A percentile compares a stretch with the other conserved stretches of the same genome.
Conservation (phyloP, 2,797 vertebrate species). For the Tenualosa ilisha region DNA sequence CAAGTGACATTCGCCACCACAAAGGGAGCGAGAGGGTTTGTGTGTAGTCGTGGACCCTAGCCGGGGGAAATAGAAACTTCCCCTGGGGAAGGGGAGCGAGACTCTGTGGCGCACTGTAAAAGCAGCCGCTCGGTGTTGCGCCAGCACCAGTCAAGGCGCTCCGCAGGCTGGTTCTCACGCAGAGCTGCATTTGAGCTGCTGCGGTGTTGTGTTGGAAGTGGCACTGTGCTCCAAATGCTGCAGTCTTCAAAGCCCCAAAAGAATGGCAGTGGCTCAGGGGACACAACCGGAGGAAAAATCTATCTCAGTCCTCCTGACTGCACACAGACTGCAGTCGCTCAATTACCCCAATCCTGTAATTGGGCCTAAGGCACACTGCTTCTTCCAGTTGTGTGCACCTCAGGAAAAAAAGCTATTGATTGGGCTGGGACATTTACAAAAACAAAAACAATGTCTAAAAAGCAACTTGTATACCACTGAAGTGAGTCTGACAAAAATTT, state of each 20-base stretch:
- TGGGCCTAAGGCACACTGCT: not conserved
- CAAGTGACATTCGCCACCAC: constrained; percentile 22
- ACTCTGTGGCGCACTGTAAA: not conserved
- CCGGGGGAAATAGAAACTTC: not conserved
- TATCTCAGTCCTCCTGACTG: not conserved
- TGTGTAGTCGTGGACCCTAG: constrained; percentile 2
- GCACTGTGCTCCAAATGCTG: not conserved
- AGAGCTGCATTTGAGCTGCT: constrained; percentile 1
- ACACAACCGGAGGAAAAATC: not conserved
- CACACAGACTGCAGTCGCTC: not conserved
- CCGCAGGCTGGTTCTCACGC: not conserved
- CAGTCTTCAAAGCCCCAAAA: not conserved
- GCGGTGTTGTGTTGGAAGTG: not conserved
- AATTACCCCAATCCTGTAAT: not conserved
- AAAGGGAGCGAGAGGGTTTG: constrained; percentile 28
- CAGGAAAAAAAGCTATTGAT: not conserved
- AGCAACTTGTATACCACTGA: not conserved
- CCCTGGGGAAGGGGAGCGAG: constrained; percentile 19
- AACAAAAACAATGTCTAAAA: not conserved
- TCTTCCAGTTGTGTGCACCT: not conserved
- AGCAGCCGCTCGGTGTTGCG: not conserved
- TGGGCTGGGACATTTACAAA: not conserved
- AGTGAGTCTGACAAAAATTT: not conserved
- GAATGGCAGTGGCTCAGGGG: not conserved
- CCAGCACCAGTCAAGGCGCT: not conserved